Evolutionary conservation across 2,797 vertebrate species (phyloP), one percentile per base, ranked within the genome.

Genomic region (Lithobates sylvaticus): DNA sequence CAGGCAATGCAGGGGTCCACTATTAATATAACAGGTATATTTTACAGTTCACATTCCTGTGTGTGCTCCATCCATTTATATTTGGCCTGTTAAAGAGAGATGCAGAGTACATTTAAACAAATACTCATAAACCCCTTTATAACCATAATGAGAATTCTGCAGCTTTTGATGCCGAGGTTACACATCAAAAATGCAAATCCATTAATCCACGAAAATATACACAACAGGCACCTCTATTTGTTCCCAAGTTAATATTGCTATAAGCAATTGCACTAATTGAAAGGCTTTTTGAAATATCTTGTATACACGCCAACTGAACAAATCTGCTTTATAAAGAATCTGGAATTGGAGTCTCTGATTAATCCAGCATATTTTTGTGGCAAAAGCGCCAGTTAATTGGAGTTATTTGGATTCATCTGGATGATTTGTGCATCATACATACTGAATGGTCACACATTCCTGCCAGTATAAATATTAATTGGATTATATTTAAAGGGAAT

Each of bases 241-340:
- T 83, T 44, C 72, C 81, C 81, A 68, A 68, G 72, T 75, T 61
- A 61, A 83, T 68, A 75, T 76, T 50, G 81, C 71, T 67, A 83
- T 83, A 83, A 75, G 81, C 81, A 68, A 75, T 75, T 83, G 81
- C 81, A 68, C 68, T 83, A 83, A 83, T 83, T 76, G 72, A 83
- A 83, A 68, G 61, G 42, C 61, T 75, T 61, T 47, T 21, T 26
- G 67, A 65, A 58, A 83, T 83, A 83, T 65, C 81, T 68, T 76
- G 81, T 75, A 50, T 23, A 75, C 10, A 34, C 3, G 72, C 72
- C 81, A 76, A 76, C 8, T 21, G 18, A 76, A 76, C 81, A 76
- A 68, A 83, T 65, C 71, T 58, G 16, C 80, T 47, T 82, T 83
- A 64, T 50, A 75, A 83, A 67, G 58, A 67, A 47, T 76, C 39